These are phyloP conservation scores for Drosophila obscura DNA, from an alignment of 1,140 invertebrate genomes.

Conservation along the genomic window DNA sequence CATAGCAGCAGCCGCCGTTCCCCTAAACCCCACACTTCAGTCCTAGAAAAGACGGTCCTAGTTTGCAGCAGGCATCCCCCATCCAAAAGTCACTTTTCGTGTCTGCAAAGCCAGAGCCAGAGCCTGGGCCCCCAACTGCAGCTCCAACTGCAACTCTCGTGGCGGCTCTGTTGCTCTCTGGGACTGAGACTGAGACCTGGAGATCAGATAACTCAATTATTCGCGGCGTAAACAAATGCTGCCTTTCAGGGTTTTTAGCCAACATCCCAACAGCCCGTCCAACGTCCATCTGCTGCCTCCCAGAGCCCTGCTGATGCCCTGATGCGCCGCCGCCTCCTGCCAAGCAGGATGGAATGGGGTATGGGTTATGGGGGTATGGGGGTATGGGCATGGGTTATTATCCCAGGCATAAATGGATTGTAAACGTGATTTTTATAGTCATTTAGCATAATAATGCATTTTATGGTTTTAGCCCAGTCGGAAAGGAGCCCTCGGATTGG, in stretches of 20 bases:
- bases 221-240: slow-evolving; percentile 83
- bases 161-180: too few relatives aligned
- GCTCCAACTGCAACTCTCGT: neutral
- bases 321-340: neutral
- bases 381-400: slow-evolving; percentile 82
- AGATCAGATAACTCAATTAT: slow-evolving; percentile 84
- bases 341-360: slow-evolving; percentile 17
- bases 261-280: slow-evolving; percentile 22
- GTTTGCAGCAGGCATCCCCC: slow-evolving; percentile 27
- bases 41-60: slow-evolving; percentile 11
- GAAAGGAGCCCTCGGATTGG: slow-evolving; percentile 1
- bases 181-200: slow-evolving; percentile 2
- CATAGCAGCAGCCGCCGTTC: slow-evolving; percentile 18
- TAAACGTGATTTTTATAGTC: slow-evolving; percentile 84
- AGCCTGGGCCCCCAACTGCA: slow-evolving; percentile 17
- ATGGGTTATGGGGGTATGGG: slow-evolving; percentile 17
- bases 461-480: slow-evolving; percentile 67
- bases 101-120: slow-evolving; percentile 61
- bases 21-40: neutral
- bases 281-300: slow-evolving; percentile 18
- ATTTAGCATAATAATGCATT: slow-evolving; percentile 84
- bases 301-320: neutral
- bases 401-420: slow-evolving; percentile 84
- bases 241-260: slow-evolving; percentile 70
- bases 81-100: slow-evolving; percentile 38